Conservation (phyloP, 2,113 vertebrate species). For the Brachypodius melanocephalos region DNA sequence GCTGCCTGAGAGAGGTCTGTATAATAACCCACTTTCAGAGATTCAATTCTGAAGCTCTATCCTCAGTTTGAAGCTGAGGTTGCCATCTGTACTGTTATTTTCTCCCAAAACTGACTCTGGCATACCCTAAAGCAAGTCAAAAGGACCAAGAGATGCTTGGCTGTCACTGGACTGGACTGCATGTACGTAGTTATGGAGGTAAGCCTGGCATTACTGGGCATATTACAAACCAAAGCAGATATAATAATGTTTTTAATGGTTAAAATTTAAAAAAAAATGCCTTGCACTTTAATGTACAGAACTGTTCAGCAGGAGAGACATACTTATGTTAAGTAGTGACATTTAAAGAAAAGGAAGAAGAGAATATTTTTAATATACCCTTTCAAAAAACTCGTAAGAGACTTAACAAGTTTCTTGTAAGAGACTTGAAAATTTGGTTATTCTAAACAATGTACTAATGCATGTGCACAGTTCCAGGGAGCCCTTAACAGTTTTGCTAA, state of each 20-base stretch:
- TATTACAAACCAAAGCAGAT: background rate
- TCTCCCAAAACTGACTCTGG: background rate
- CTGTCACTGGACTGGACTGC: background rate
- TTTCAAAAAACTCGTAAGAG: background rate
- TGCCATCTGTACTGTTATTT: background rate
- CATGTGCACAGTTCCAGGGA: background rate
- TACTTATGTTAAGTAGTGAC: background rate
- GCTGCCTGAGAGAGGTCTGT: background rate
- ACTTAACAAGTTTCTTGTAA: background rate
- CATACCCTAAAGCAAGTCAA: background rate
- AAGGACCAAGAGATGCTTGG: background rate
- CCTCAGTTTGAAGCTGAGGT: background rate
- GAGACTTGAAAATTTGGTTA: background rate
- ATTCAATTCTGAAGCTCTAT: background rate
- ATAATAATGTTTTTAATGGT: background rate
- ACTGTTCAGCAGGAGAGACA: background rate
- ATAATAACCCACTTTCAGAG: background rate
- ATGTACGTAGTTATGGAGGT: background rate
- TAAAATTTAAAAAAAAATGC: background rate
- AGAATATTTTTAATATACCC: background rate
- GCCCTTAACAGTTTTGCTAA: background rate
- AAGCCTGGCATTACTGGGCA: background rate
- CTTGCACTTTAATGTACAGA: background rate
- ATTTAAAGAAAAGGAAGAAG: background rate
- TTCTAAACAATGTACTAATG: background rate